These are phyloP conservation scores for Denticeps clupeoides DNA, from an alignment of 2,797 vertebrate genomes.

Conservation along the genomic window DNA sequence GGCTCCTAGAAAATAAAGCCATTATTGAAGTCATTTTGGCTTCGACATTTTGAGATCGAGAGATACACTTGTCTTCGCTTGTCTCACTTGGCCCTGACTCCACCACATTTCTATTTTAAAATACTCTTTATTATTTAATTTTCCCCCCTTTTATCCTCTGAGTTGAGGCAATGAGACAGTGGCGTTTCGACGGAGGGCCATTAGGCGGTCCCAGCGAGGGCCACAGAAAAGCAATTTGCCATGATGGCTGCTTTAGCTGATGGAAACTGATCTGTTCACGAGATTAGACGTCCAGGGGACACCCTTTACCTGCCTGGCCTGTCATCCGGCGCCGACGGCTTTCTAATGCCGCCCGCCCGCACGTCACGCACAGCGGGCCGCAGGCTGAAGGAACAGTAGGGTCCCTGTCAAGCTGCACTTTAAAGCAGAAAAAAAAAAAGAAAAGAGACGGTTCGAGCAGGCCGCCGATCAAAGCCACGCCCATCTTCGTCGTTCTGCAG, in stretches of 20 bases:
- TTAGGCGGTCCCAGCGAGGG: neutral
- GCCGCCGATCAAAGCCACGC: no score
- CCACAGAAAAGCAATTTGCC: neutral
- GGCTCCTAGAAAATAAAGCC: no score
- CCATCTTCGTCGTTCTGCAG: no score
- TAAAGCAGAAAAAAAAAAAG: no score
- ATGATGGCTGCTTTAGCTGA: neutral
- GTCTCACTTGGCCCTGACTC: neutral
- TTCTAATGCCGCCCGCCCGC: neutral
- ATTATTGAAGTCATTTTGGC: neutral
- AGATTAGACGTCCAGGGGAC: neutral
- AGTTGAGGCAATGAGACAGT: neutral
- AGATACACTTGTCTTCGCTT: neutral
- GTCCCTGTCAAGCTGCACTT: no score
- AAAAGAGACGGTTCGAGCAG: no score
- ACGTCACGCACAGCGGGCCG: neutral
- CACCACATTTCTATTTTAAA: neutral
- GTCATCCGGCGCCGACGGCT: neutral
- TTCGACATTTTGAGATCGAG: neutral
- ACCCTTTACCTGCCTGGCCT: neutral
- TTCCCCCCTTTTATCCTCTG: neutral
- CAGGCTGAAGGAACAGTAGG: no score
- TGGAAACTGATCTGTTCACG: slow-evolving; percentile 1
- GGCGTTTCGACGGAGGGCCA: neutral
- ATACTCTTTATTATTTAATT: neutral